Percentiles rank a stretch among this genome's conserved stretches.
Evolutionary conservation across 37 sponge, comb jelly and placozoan genomes (phyloP).

Genomic region (Axinella damicornis): DNA sequence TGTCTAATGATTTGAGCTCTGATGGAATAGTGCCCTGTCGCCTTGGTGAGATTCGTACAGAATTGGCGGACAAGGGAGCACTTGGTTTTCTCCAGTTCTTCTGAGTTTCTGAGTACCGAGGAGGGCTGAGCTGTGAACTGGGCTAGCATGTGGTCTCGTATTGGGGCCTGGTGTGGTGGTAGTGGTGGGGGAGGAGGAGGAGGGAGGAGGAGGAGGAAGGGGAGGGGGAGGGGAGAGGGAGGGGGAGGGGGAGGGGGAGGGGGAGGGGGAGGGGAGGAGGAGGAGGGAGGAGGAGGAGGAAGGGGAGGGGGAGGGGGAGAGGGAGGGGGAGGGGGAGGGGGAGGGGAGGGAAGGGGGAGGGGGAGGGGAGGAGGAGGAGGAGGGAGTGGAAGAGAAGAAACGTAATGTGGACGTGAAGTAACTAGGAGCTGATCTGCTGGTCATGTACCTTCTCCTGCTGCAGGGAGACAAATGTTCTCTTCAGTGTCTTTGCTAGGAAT

Average conservation of each 20-base stretch:
- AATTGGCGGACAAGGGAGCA: constrained; percentile 28
- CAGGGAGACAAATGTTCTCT: constrained; percentile 43
- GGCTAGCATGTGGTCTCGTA: constrained; percentile 66
- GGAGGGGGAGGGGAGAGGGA: neutral
- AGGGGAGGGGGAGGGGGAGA: too few species aligned
- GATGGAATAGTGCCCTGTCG: constrained; percentile 47
- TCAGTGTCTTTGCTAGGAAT: neutral
- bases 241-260: neutral
- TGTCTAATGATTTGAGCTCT: constrained; percentile 50
- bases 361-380: too few species aligned
- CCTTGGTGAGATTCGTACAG: constrained; percentile 27
- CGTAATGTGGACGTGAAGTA: neutral
- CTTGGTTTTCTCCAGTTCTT: constrained; percentile 31
- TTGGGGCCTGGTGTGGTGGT: constrained; percentile 34
- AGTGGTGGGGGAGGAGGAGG: neutral
- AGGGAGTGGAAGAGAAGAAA: too few species aligned
- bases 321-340: too few species aligned
- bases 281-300: neutral
- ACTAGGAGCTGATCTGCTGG: neutral
- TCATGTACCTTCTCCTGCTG: constrained; percentile 81
- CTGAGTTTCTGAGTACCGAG: neutral
- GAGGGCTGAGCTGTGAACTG: constrained; percentile 37
- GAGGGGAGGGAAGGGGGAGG: too few species aligned
- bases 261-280: neutral
- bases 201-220: too few species aligned